Percentiles rank a stretch among this genome's conserved stretches.
Conservation (phyloP, 2,113 vertebrate genomes). For the Dolichotis patagonum region DNA sequence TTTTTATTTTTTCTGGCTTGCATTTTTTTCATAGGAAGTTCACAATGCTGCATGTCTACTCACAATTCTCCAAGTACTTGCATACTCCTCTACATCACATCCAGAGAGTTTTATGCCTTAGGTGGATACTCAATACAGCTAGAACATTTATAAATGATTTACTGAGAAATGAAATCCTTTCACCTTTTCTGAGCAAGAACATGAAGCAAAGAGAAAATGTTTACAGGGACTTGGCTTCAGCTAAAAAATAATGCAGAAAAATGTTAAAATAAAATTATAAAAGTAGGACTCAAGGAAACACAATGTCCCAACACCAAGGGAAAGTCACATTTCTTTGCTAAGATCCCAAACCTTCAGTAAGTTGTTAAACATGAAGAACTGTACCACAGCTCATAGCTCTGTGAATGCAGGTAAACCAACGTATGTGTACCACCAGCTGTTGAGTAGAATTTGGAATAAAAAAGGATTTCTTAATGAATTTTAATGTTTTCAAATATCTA, state of each 20-base stretch:
- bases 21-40: neutral
- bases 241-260: conserved; percentile 57
- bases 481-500: neutral
- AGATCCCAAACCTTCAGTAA: neutral
- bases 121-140: neutral
- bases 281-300: neutral
- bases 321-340: conserved; percentile 5
- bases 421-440: neutral
- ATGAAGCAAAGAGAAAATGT: neutral
- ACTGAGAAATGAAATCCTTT: conserved; percentile 36
- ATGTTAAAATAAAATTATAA: conserved; percentile 33
- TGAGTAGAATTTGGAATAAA: neutral
- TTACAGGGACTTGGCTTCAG: conserved; percentile 32
- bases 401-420: neutral
- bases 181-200: conserved; percentile 5
- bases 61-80: neutral
- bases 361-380: neutral
- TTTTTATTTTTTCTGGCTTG: conserved; percentile 47
- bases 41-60: neutral
- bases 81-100: neutral
- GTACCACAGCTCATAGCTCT: neutral
- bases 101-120: neutral
- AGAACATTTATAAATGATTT: conserved; percentile 39
- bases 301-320: conserved; percentile 8
- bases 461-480: conserved; percentile 7